Evolutionary conservation across 1,140 invertebrate species (phyloP), one percentile per base, ranked within the genome.

Genomic region (Drosophila guanche): DNA sequence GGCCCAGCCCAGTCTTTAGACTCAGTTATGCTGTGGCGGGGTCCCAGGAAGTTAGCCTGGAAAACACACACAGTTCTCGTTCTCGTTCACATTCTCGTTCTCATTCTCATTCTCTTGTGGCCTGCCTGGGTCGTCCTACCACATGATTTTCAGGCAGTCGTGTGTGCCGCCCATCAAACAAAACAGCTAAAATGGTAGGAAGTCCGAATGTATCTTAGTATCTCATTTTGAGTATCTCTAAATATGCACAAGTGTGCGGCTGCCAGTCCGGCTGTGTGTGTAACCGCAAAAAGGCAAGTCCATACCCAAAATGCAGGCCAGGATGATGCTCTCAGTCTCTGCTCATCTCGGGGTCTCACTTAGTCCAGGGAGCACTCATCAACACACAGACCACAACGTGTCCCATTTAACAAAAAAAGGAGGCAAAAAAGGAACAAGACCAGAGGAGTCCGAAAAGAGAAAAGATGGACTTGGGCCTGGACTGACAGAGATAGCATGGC

Each of bases 161-260:
- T 86, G 83, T 86, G 73, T 59, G 74, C 75, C 78, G 83, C 81
- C 81, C 81, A 85, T 85, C 81, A 86, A 86, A 60, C 81, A 60
- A 68, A 70, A 62, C 77, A 55, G 80, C 80, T 74, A 67, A 86
- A 86, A 88, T 86, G 81, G 81, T 86, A 86, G 83, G 83, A 86
- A 89, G 83, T 89, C 81, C 83, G 88, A 88, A 83, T 88, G 83
- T 88, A 88, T 88, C 83, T 88, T 88, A 79, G 75, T 88, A 88
- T 88, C 83, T 79, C 78, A 88, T 88, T 88, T 83, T 88, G 79
- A 89, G 84, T 88, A 88, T 88, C 83, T 86, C 81, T 88, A 88
- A 86, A 85, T 85, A 85, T 85, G 81, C 83, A 41, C 40, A 51
- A 46, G 42, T 40, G 7, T 55, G 27, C 14, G 63, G 63, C 60